Evolutionary conservation across 92 coral and sea anemone species (phyloP).

Genomic region (Porites divaricata): DNA sequence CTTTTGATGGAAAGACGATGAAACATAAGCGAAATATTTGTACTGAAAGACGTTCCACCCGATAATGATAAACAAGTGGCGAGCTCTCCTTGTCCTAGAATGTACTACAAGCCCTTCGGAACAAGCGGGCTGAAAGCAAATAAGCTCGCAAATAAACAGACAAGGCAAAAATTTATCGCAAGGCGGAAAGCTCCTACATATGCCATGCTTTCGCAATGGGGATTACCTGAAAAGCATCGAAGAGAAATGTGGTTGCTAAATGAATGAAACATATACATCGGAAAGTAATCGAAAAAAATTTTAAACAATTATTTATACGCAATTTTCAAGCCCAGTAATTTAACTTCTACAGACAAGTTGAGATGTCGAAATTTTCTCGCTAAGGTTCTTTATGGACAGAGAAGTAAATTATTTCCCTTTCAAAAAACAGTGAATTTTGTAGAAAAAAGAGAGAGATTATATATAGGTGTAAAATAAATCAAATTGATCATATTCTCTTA

Average conservation of each 20-base stretch:
- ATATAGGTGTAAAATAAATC: conserved; percentile 48
- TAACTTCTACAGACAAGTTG: conserved; percentile 35
- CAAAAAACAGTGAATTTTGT: conserved; percentile 51
- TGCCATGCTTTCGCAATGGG: neutral
- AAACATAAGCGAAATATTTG: conserved; percentile 1
- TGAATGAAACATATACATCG: conserved; percentile 14
- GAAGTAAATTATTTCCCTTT: conserved; percentile 36
- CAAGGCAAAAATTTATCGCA: conserved; percentile 4
- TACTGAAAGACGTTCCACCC: conserved; percentile 20
- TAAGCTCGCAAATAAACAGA: conserved; percentile 14
- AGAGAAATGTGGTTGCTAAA: conserved; percentile 5
- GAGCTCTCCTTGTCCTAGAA: conserved; percentile 1
- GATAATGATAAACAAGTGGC: conserved; percentile 29
- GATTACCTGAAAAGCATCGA: conserved; percentile 11
- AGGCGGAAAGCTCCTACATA: neutral
- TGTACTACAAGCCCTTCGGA: conserved; percentile 23
- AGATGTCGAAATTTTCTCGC: conserved; percentile 42
- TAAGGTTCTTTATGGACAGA: conserved; percentile 31
- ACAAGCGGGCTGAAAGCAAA: conserved; percentile 28
- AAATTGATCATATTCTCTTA: conserved; percentile 56
- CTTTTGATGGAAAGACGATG: conserved; percentile 25
- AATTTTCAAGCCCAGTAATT: conserved; percentile 43
- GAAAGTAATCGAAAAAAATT: conserved; percentile 28
- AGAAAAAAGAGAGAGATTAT: conserved; percentile 28
- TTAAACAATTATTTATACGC: conserved; percentile 44